phyloP scores from a whole-genome alignment of 2,888 invertebrate genomes.

The Cephonodes hylas region DNA sequence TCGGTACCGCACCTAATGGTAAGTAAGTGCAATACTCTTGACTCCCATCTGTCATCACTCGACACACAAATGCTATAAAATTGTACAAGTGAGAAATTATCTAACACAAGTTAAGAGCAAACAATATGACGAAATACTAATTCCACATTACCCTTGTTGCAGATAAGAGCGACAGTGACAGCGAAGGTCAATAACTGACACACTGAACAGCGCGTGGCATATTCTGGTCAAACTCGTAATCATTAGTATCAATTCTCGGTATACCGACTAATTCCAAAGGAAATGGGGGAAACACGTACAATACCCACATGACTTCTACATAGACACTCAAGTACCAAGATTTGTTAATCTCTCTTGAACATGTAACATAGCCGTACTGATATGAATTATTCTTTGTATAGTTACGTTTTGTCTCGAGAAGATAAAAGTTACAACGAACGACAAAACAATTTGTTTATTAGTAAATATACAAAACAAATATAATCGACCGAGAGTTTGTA shows the following conservation, averaged over 20 bases:
- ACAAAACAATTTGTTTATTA: neutral
- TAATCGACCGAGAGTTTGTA: conserved; percentile 1
- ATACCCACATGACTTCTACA: neutral
- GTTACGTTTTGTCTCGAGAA: neutral
- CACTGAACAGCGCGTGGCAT: conserved; percentile 64
- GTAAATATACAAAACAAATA: neutral
- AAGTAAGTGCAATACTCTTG: neutral
- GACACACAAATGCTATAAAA: neutral
- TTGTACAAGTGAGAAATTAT: neutral
- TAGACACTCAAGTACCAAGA: neutral
- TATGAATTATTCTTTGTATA: neutral
- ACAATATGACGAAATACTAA: conserved; percentile 7
- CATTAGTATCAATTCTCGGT: conserved; percentile 69
- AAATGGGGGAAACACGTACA: neutral
- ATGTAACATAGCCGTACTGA: neutral
- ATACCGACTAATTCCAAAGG: conserved; percentile 23
- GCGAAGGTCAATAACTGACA: conserved; percentile 90
- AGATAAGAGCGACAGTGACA: conserved; percentile 97
- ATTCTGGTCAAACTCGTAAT: conserved; percentile 80
- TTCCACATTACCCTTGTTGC: conserved; percentile 54
- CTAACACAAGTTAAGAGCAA: neutral
- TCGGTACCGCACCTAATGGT: too few species aligned
- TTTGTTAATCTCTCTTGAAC: neutral
- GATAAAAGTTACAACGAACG: neutral
- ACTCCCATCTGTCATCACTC: neutral